Evolutionary conservation across 1,140 invertebrate species (phyloP), one percentile per base, ranked within the genome.

Genomic region (Galleria mellonella): DNA sequence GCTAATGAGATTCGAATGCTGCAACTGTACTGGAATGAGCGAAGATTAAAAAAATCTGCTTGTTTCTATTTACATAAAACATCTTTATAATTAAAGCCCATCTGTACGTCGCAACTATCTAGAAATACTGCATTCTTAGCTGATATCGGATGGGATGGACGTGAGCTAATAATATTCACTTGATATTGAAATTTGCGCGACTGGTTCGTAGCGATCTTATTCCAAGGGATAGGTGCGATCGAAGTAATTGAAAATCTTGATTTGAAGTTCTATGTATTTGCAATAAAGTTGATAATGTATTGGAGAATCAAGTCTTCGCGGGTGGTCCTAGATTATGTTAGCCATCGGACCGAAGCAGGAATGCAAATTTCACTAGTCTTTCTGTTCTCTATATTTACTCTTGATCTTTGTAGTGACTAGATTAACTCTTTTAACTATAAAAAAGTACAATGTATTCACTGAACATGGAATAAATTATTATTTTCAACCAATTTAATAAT

Each of bases 1-100:
- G 61, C 74, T 83, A 84, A 84, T 84, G 76, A 84, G 76, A 79
- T 81, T 77, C 69, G 72, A 79, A 79, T 81, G 71, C 58, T 72
- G 67, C 69, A 72, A 71, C 69, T 64, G 61, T 76, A 69, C 74
- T 40, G 60, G 51, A 76, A 54, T 61, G 42, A 42, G 55, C 51
- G 60, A 56, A 74, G 62, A 72, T 75, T 69, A 69, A 78, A 78
- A 64, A 58, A 72, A 61, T 62, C 64, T 63, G 61, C 64, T 65
- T 43, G 55, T 43, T 56, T 53, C 41, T 61, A 53, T 53, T 58
- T 56, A 45, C 46, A 28, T 43, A 38, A 23, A 23, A 6, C 17
- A 23, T 23, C n/a, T n/a, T n/a, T n/a, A n/a, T n/a, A n/a, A n/a
- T n/a, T n/a, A n/a, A n/a, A n/a, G n/a, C n/a, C n/a, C n/a, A n/a